Evolutionary conservation across 2,888 invertebrate species (phyloP).

Genomic region (Andrena trimmerana): DNA sequence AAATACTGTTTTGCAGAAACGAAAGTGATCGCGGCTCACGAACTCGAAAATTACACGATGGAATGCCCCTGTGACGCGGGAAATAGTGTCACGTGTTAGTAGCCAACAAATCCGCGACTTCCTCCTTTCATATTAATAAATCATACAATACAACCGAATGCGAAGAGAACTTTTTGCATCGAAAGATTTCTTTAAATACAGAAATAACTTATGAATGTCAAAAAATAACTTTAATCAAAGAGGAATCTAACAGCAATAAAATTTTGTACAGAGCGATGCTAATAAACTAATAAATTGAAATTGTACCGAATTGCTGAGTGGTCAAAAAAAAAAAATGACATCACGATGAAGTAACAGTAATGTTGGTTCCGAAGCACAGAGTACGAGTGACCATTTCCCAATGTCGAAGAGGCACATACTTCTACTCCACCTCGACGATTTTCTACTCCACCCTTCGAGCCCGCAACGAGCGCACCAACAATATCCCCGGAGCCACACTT

Average conservation of each 20-base stretch:
- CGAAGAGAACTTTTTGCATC: too few species aligned
- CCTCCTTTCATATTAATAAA: neutral
- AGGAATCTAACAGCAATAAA: too few species aligned
- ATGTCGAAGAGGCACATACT: neutral
- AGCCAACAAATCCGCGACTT: neutral
- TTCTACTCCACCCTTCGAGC: slow-evolving; percentile 27
- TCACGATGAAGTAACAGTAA: neutral
- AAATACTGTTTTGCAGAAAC: slow-evolving; percentile 49
- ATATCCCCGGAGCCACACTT: slow-evolving; percentile 27
- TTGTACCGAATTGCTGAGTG: neutral
- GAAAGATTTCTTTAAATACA: too few species aligned
- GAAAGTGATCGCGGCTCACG: slow-evolving; percentile 48
- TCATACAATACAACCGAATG: neutral
- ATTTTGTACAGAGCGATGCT: neutral
- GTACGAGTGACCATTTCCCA: neutral
- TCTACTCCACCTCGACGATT: neutral
- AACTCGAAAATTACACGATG: slow-evolving; percentile 44
- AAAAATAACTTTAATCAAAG: too few species aligned
- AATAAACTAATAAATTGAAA: neutral
- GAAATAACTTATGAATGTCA: too few species aligned
- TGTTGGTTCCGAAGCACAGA: neutral
- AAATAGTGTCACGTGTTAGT: neutral
- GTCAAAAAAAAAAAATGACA: neutral
- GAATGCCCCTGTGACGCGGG: neutral
- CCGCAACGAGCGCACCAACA: neutral